Evolutionary conservation across 1,140 invertebrate species (phyloP).

Genomic region (Agrilus planipennis): DNA sequence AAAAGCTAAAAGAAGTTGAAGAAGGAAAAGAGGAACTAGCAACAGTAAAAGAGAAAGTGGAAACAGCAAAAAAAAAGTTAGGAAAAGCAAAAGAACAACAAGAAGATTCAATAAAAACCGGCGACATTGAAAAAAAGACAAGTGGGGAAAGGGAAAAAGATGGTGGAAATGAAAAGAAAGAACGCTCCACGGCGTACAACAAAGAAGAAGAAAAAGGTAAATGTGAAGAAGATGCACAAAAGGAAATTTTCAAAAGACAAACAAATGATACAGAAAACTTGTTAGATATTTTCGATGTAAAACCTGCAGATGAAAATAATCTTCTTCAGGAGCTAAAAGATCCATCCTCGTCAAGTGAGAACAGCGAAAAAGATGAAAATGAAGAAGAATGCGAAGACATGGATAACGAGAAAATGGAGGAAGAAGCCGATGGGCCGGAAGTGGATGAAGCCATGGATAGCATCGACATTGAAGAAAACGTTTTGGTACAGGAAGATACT

Average conservation of each 20-base stretch:
- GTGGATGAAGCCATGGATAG: constrained; percentile 32
- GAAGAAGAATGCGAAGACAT: constrained; percentile 5
- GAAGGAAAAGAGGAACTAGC: background rate
- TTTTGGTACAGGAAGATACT: constrained; percentile 24
- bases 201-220: background rate
- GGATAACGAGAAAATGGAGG: constrained; percentile 11
- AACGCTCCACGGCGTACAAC: background rate
- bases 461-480: constrained; percentile 27
- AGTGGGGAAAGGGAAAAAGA: background rate
- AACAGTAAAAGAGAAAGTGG: constrained; percentile 2
- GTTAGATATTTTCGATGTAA: background rate
- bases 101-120: background rate
- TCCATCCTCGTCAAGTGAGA: background rate
- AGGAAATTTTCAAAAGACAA: background rate
- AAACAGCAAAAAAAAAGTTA: background rate
- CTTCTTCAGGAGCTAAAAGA: background rate
- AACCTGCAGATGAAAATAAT: background rate
- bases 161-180: background rate
- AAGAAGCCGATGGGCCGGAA: constrained; percentile 32
- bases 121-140: background rate
- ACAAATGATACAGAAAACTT: constrained; percentile 3
- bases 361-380: constrained; percentile 3
- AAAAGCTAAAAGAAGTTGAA: background rate
- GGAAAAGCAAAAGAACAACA: background rate
- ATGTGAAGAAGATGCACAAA: constrained; percentile 1